Percentiles rank a stretch among this genome's conserved stretches.
Conservation (phyloP, 2,113 vertebrate species). For the Petrocephalus microphthalmus region DNA sequence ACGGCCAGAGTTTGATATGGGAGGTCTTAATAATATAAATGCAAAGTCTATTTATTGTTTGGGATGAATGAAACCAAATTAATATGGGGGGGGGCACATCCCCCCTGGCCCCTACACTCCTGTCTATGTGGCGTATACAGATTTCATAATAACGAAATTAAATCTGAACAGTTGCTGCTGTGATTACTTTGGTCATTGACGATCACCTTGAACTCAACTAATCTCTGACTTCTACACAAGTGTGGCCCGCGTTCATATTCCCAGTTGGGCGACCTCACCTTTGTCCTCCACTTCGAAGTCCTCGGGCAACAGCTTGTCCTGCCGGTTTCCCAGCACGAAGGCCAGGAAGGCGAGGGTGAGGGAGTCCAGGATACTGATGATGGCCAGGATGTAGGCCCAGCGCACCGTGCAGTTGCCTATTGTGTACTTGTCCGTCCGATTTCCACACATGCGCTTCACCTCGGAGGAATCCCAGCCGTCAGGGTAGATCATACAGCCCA, state of each 20-base stretch:
- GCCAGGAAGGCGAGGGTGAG: slow-evolving; percentile 87
- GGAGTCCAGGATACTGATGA: slow-evolving; percentile 91
- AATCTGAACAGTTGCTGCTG: background rate
- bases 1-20: background rate
- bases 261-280: slow-evolving; percentile 54
- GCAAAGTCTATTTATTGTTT: background rate
- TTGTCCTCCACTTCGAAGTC: slow-evolving; percentile 84
- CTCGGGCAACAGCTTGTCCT: slow-evolving; percentile 86
- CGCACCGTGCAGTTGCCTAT: slow-evolving; percentile 93
- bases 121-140: background rate
- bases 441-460: slow-evolving; percentile 86
- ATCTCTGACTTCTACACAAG: background rate
- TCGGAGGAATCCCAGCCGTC: slow-evolving; percentile 91
- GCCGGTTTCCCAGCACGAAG: slow-evolving; percentile 85
- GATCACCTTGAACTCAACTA: background rate
- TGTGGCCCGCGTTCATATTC: background rate
- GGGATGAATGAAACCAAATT: background rate
- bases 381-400: slow-evolving; percentile 97
- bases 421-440: slow-evolving; percentile 89
- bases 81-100: background rate
- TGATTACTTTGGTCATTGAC: background rate
- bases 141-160: background rate
- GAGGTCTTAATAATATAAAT: background rate
- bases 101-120: background rate
- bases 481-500: slow-evolving; percentile 93